Conservation (phyloP, 2,113 vertebrate species). For the Raja brachyura region DNA sequence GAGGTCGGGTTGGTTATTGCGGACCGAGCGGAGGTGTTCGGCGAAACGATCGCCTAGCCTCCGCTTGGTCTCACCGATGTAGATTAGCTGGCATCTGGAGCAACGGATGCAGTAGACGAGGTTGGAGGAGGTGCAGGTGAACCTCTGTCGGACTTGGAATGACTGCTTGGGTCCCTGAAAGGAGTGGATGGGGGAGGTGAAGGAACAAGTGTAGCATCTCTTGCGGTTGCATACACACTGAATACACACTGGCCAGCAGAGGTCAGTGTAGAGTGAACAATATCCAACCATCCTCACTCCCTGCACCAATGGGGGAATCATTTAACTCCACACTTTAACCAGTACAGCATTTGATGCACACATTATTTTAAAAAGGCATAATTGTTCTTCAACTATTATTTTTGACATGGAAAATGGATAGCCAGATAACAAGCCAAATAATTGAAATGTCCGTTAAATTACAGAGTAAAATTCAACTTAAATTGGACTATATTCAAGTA, state of each 20-base stretch:
- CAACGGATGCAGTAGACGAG: no score
- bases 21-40: no score
- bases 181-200: no score
- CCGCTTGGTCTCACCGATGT: no score
- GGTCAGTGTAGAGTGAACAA: not conserved
- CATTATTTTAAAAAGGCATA: not conserved
- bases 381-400: not conserved
- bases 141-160: no score
- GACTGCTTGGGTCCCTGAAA: no score
- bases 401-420: not conserved
- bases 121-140: no score
- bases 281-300: not conserved
- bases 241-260: not conserved
- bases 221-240: no score
- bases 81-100: no score
- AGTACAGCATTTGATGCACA: not conserved
- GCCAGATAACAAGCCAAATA: not conserved
- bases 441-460: not conserved
- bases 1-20: no score
- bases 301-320: not conserved
- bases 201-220: no score
- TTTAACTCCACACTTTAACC: not conserved
- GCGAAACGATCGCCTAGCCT: no score
- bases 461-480: not conserved
- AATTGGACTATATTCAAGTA: not conserved